Evolutionary conservation across 37 sponge, comb jelly and placozoan genomes (phyloP), one percentile per base, ranked within the genome.

Genomic region (Eunapius fragilis): DNA sequence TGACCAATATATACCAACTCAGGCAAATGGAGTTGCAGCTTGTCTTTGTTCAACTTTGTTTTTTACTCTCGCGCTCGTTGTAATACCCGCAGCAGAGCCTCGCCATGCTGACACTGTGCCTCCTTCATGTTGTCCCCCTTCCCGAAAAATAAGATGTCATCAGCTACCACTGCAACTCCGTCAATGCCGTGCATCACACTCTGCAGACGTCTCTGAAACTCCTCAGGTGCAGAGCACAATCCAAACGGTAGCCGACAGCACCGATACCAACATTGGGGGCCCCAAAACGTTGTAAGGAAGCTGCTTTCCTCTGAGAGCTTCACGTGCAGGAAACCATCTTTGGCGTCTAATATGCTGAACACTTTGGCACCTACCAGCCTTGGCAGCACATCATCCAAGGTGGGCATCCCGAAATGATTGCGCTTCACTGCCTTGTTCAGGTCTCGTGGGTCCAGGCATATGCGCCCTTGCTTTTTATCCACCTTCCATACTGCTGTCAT

Each of bases 341-440:
- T 80, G 31, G 81, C 87, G 71, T 87, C 81, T 35, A 79, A 67
- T 28, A 37, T 70, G 25, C 30, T 72, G 87, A 71, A 70, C 17
- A 79, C 28, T 17, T 32, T 79, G 76, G 82, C 71, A 47, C 38
- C 76, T 34, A 58, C 22, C 69, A 87, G 28, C 31, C 33, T 25
- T 11, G 81, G 74, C 50, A 81, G 41, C 24, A 87, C 28, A 30
- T 87, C 88, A 37, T 87, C 81, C 11, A 79, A 50, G 37, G 75
- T 79, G 14, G 88, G 82, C 34, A 49, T 80, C 23, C 35, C 69
- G 34, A 70, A 81, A 33, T 87, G 81, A 19, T 72, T 37, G 26
- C 80, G 37, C 74, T 83, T 47, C 25, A 89, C 70, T 27, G 90
- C 80, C 80, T 69, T 35, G 76, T 90, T 84, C 31, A 90, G 90